These are phyloP conservation scores for Laterallus jamaicensis DNA, from an alignment of 2,113 vertebrate species.

Conservation along the genomic window DNA sequence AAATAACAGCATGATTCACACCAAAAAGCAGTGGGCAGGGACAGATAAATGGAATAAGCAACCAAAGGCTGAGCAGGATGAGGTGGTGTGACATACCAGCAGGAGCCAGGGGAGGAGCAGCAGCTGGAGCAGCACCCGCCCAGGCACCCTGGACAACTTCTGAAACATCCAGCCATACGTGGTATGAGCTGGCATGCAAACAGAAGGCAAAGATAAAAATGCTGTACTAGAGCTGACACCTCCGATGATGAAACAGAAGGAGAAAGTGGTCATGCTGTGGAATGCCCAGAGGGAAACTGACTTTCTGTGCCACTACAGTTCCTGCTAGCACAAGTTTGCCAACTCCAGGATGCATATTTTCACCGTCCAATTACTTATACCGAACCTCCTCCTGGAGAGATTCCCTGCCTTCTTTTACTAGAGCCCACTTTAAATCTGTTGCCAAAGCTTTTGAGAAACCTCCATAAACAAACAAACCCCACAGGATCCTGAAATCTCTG, in stretches of 20 bases:
- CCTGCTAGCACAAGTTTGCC: not conserved
- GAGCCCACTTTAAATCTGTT: not conserved
- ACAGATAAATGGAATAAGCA: slow-evolving; percentile 2
- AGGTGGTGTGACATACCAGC: slow-evolving; percentile 4
- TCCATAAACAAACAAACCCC: not conserved
- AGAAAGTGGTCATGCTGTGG: not conserved
- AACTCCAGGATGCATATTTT: not conserved
- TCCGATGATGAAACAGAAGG: not conserved
- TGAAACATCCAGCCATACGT: accelerated
- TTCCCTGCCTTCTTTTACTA: not conserved
- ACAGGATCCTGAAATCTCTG: not conserved
- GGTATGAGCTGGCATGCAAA: not conserved
- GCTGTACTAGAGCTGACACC: not conserved
- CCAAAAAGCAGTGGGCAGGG: slow-evolving; percentile 29
- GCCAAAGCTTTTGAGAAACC: not conserved
- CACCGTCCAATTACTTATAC: not conserved
- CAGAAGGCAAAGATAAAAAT: not conserved
- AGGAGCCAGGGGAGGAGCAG: not conserved
- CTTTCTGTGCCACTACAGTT: not conserved
- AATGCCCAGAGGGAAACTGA: not conserved
- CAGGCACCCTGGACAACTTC: not conserved
- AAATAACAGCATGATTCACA: slow-evolving; percentile 52
- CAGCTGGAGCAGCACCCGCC: not conserved
- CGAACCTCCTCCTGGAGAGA: not conserved
- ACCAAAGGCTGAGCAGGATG: not conserved